A percentile compares a stretch with the other conserved stretches of the same genome.
phyloP scores from a whole-genome alignment of 2,113 vertebrate species.

The Galemys pyrenaicus region DNA sequence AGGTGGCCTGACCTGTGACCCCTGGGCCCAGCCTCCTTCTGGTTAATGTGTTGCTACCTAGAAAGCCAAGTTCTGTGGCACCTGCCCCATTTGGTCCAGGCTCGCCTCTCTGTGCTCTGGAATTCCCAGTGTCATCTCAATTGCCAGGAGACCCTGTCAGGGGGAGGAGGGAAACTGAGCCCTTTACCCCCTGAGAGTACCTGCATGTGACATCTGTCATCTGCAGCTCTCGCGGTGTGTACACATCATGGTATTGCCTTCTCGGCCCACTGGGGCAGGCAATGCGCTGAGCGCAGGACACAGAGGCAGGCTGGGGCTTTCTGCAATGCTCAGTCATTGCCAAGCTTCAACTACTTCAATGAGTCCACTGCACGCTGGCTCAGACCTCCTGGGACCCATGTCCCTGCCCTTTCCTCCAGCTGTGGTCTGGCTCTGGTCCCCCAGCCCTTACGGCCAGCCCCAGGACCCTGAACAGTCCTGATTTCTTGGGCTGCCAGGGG shows the following conservation, averaged over 20 bases:
- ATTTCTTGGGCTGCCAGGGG: background rate
- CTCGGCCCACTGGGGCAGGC: background rate
- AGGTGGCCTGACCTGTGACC: background rate
- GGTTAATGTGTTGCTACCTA: background rate
- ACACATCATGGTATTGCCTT: too few relatives aligned
- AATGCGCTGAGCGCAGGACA: background rate
- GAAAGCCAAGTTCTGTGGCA: background rate
- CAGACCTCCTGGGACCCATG: background rate
- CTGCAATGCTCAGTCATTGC: too few relatives aligned
- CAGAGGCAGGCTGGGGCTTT: background rate
- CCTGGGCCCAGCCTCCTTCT: background rate
- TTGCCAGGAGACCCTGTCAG: background rate
- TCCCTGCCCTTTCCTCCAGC: background rate
- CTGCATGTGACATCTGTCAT: fast-evolving
- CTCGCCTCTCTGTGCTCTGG: background rate
- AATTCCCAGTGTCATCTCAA: too few relatives aligned
- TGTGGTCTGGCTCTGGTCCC: background rate
- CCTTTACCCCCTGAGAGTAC: background rate
- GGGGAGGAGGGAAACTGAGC: background rate
- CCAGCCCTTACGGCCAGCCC: background rate
- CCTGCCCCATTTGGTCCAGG: background rate
- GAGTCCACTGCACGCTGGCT: background rate
- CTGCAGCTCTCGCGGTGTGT: background rate
- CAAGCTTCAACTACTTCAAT: background rate
- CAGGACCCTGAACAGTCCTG: background rate